These are phyloP conservation scores for Hylyphantes graminicola DNA, from an alignment of 1,140 invertebrate genomes.

Conservation along the genomic window DNA sequence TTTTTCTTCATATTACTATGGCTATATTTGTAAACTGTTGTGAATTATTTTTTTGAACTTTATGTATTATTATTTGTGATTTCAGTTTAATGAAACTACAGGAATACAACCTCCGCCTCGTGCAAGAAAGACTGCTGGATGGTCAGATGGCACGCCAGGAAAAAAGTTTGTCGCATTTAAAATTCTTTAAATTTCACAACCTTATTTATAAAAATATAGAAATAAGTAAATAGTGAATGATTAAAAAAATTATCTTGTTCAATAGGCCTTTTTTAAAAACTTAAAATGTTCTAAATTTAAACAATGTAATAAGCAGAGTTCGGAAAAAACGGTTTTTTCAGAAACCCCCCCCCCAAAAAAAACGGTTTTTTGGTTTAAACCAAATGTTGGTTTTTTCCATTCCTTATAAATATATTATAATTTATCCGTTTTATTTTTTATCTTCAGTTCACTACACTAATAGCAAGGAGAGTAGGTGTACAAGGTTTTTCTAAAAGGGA, in stretches of 20 bases:
- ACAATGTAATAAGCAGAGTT: not conserved
- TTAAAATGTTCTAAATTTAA: not conserved
- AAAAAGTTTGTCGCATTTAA: constrained; percentile 19
- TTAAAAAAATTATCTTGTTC: not conserved
- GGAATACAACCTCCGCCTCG: constrained; percentile 8
- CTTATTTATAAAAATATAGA: not conserved
- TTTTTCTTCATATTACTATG: not conserved
- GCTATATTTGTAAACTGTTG: not conserved
- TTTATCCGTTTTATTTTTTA: no score
- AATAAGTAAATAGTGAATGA: not conserved
- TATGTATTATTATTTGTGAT: not conserved
- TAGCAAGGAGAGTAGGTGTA: no score
- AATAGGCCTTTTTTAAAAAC: not conserved
- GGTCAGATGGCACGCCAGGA: constrained; percentile 20
- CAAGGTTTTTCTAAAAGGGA: no score
- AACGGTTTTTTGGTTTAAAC: no score
- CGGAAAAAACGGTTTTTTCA: not conserved
- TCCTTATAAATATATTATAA: no score
- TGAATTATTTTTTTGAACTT: not conserved
- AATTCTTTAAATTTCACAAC: not conserved
- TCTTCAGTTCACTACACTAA: no score
- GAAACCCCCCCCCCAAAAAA: not conserved
- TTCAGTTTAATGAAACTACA: constrained; percentile 23
- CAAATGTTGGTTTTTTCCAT: no score
- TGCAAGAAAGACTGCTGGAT: constrained; percentile 38